A percentile compares a stretch with the other conserved stretches of the same genome.
These are phyloP conservation scores for Daphoenositta chrysoptera DNA, from an alignment of 2,113 vertebrate species.

Conservation along the genomic window DNA sequence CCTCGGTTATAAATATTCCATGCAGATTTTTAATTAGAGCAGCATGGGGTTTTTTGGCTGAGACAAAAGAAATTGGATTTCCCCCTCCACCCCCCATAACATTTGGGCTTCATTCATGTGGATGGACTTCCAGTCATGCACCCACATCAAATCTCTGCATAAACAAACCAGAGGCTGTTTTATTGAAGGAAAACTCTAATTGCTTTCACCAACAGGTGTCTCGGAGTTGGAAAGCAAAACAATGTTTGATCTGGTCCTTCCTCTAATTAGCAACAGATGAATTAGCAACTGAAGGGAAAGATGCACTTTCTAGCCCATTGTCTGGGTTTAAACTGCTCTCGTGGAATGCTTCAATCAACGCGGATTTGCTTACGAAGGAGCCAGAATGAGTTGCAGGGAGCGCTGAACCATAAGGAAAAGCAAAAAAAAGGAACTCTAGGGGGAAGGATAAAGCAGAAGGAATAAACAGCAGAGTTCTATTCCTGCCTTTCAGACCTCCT, in stretches of 20 bases:
- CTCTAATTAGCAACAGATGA: background rate
- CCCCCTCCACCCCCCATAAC: background rate
- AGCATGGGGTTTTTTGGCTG: background rate
- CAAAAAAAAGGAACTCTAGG: background rate
- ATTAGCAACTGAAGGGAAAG: background rate
- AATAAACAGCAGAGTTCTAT: background rate
- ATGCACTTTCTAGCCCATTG: background rate
- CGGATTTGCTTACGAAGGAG: background rate
- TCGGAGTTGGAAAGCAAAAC: background rate
- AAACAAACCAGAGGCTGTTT: background rate
- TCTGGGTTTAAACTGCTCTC: background rate
- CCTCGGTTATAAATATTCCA: conserved; percentile 59
- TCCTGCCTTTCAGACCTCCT: background rate
- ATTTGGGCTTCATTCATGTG: background rate
- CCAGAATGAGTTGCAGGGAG: background rate
- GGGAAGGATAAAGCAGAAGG: background rate
- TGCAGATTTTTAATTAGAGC: conserved; percentile 61
- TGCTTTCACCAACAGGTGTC: background rate
- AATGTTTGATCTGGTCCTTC: background rate
- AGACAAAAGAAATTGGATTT: conserved; percentile 28
- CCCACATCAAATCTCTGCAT: background rate
- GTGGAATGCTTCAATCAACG: background rate
- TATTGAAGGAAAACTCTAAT: background rate
- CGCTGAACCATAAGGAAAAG: background rate
- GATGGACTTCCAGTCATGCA: background rate